These are phyloP conservation scores for Cyanistes caeruleus DNA, from an alignment of 2,113 vertebrate species.

Conservation along the genomic window DNA sequence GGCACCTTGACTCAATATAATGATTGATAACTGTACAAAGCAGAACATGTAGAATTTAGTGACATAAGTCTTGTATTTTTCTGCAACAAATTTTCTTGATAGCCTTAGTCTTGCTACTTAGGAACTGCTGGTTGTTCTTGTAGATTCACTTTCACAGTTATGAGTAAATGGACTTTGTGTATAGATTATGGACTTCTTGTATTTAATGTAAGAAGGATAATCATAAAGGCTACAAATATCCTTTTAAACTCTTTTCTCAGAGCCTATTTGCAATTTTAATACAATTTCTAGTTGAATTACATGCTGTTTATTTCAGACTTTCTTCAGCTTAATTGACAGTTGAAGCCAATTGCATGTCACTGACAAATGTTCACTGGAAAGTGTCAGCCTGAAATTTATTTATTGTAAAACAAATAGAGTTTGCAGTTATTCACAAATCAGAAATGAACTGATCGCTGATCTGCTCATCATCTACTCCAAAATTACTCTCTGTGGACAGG, in stretches of 20 bases:
- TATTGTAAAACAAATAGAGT: background rate
- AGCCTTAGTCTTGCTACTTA: background rate
- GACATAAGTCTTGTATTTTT: background rate
- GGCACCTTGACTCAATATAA: background rate
- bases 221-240: background rate
- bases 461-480: background rate
- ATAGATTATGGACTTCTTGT: background rate
- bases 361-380: background rate
- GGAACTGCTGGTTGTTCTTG: background rate
- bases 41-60: background rate
- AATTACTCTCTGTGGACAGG: background rate
- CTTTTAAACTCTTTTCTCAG: background rate
- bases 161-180: background rate
- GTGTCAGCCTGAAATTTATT: background rate
- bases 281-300: background rate
- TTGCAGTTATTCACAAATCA: background rate
- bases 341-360: background rate
- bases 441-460: background rate
- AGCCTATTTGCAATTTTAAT: background rate
- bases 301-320: background rate
- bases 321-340: background rate
- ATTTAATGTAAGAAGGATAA: background rate
- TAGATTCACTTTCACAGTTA: background rate
- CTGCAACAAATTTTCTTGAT: background rate
- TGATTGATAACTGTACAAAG: background rate